Evolutionary conservation across 2,797 vertebrate genomes (phyloP).

Genomic region (Huso huso): DNA sequence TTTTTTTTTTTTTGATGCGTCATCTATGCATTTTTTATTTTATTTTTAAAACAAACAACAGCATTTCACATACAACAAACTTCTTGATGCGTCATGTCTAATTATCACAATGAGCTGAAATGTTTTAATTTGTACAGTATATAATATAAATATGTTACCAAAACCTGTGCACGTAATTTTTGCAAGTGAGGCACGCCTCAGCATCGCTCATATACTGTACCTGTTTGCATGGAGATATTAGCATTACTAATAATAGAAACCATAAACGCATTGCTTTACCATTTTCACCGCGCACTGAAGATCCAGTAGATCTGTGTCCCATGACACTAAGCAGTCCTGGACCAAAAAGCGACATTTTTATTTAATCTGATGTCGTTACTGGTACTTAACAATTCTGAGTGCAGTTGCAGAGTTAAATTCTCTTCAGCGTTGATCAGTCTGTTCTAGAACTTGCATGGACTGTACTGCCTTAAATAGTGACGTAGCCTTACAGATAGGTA

Average conservation of each 20-base stretch:
- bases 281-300: background rate
- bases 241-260: background rate
- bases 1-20: too few relatives aligned
- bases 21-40: too few relatives aligned
- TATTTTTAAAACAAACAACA: too few relatives aligned
- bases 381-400: background rate
- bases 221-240: background rate
- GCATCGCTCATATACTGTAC: background rate
- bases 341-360: background rate
- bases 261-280: background rate
- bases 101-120: too few relatives aligned
- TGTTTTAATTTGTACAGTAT: too few relatives aligned
- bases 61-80: too few relatives aligned
- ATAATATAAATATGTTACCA: too few relatives aligned
- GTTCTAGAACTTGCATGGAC: background rate
- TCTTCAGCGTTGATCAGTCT: background rate
- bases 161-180: background rate
- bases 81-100: too few relatives aligned
- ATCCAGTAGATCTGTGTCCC: background rate
- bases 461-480: background rate
- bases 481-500: background rate
- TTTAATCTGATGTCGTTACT: background rate
- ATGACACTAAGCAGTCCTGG: background rate
- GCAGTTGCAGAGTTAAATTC: background rate
- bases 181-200: background rate